Percentiles rank a stretch among this genome's conserved stretches.
Evolutionary conservation across 2,797 vertebrate genomes (phyloP).

Genomic region (Lagothrix lagotricha): DNA sequence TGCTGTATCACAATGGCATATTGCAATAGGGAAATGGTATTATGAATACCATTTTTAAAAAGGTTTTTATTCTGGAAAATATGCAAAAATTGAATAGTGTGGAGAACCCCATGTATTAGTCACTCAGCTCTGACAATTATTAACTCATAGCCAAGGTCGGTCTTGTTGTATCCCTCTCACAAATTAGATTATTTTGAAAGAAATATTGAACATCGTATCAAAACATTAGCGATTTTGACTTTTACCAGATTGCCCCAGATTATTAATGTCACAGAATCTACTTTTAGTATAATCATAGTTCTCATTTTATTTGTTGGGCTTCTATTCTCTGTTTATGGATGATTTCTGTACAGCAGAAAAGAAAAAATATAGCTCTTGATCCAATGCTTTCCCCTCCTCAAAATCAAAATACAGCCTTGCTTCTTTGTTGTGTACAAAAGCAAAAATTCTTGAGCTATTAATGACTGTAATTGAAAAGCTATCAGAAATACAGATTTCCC

Average conservation of each 20-base stretch:
- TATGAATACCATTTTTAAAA: neutral
- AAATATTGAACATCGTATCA: neutral
- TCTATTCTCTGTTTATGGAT: neutral
- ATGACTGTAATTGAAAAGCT: constrained; percentile 23
- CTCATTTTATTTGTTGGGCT: neutral
- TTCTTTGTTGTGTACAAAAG: constrained; percentile 34
- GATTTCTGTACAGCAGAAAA: neutral
- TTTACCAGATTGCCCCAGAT: neutral
- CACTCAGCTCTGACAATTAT: constrained; percentile 52
- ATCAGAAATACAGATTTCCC: constrained; percentile 9
- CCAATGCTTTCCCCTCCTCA: neutral
- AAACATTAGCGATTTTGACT: neutral
- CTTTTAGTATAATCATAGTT: neutral
- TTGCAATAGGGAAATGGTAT: neutral
- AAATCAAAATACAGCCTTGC: constrained; percentile 23
- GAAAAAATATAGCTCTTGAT: neutral
- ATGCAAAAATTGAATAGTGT: neutral
- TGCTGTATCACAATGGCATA: neutral
- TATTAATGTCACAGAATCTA: constrained; percentile 33
- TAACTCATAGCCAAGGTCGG: constrained; percentile 50
- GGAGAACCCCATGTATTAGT: constrained; percentile 4
- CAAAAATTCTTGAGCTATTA: constrained; percentile 13
- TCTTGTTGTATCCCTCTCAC: neutral
- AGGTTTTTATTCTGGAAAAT: constrained; percentile 27
- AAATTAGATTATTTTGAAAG: constrained; percentile 54